Evolutionary conservation across 1,140 invertebrate species (phyloP), one percentile per base, ranked within the genome.

Genomic region (Psilanteris sp.): DNA sequence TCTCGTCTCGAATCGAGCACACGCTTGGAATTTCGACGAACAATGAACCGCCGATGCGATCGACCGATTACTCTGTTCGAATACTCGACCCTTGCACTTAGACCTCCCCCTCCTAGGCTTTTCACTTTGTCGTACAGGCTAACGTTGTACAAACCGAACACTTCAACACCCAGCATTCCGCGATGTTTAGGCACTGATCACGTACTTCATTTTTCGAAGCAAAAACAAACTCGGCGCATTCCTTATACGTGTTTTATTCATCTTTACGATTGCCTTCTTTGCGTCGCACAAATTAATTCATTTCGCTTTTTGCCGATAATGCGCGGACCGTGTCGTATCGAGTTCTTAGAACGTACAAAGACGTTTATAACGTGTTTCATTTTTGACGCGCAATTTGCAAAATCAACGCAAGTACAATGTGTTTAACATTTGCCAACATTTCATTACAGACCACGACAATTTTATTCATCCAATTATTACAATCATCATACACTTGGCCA

Each of bases 11-110:
- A 52, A 34, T 66, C 37, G 31, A 57, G 31, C 57, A 76, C 78
- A 43, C 37, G 37, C 54, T 70, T 62, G 68, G 73, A 82, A 79
- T 81, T 82, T 64, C 75, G 54, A 44, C 64, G 66, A 76, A 77
- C 72, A 81, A 79, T 79, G 71, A 41, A 48, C 72, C 39, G 52
- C 11, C 48, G 76, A 66, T 62, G 61, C 66, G 64, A 70, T 64
- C 64, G 66, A 59, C 44, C 77, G 71, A 74, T 78, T 73, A 73
- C 62, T 72, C 68, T 26, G 62, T 68, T 77, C 52, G 61, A 72
- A 77, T 62, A 66, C 73, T 66, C 73, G 74, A 71, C 74, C 66
- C 66, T 57, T 71, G 64, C 62, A 68, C 72, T 68, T 64, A 68
- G 39, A 64, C 24, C 48, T 48, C 39, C 36, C 11, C 14, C 37